Base-by-base conservation (phyloP, 2,113 vertebrate species). In the Prionailurus viverrinus region DNA sequence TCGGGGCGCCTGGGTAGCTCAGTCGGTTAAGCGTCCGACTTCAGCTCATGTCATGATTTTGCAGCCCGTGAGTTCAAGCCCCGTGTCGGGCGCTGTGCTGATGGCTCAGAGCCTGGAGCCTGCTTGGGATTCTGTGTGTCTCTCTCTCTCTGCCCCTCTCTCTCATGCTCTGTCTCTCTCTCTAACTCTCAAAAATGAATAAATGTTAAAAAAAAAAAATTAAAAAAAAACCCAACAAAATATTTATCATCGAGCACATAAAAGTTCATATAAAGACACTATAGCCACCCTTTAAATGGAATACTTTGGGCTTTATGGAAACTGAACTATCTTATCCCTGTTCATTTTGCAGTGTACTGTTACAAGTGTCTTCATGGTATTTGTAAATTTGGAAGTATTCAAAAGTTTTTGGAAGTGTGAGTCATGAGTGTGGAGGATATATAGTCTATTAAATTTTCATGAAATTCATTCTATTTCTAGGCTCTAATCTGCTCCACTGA, bases 361-460 rank as follows among this genome's bases (percentile, higher is more conserved):
- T 96, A 31, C 9, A 85, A 29, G 25, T 81, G n/a, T 89, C 78
- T 73, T 91, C 7, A 45, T 74, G 68, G 19, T 95, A 78, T 86
- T 94, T 93, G 90, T 89, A 95, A 87, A 97, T 85, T 80, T 96
- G 41, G 82, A 97, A 85, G 81, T 95, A 89, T 13, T 95, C 7
- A 91, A 81, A 95, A 23, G 6, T 65, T 89, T 96, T 89, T 89
- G 31, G n/a, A 82, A 91, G 27, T 93, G 41, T 97, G 63, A 93
- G 33, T 91, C 51, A 78, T 89, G 51, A 96, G 11, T 76, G 58
- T 97, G 80, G 92, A 96, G 33, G 45, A 90, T 71, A 45, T 71
- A 45, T 95, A 36, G 29, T 89, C 15, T 76, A 66, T 96, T 94
- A 83, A 88, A 85, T 97, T 96, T 85, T 96, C 25, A 45, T 93